phyloP scores from a whole-genome alignment of 2,888 invertebrate species.

The Marasmarcha lunaedactyla region DNA sequence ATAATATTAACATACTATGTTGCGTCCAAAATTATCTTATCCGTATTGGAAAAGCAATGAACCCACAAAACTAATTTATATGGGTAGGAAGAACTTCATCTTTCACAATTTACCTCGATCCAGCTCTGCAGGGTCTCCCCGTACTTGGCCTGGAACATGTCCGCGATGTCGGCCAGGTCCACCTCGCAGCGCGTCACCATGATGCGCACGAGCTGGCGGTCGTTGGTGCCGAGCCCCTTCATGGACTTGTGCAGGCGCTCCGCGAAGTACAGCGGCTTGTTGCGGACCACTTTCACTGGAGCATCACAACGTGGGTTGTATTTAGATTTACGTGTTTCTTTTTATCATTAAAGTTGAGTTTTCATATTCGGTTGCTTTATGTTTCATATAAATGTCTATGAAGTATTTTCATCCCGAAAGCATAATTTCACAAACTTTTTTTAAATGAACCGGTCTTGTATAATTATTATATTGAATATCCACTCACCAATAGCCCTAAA shows the following conservation, averaged over 20 bases:
- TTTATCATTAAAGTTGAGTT: no score
- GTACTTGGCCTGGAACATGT: conserved; percentile 80
- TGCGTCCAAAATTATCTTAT: no score
- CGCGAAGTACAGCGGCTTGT: conserved; percentile 87
- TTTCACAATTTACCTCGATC: conserved; percentile 80
- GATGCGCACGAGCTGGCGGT: conserved; percentile 85
- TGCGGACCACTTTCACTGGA: conserved; percentile 81
- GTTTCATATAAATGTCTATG: no score
- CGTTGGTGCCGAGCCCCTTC: conserved; percentile 92
- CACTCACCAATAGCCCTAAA: conserved; percentile 76
- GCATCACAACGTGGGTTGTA: conserved; percentile 13
- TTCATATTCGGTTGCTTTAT: no score
- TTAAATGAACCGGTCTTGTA: no score
- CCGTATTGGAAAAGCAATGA: no score
- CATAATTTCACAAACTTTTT: no score
- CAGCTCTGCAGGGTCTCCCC: conserved; percentile 83
- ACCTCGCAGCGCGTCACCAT: conserved; percentile 86
- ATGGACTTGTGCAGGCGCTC: conserved; percentile 87
- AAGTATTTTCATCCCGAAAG: no score
- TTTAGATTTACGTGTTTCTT: conserved; percentile 3
- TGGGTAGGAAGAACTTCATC: no score
- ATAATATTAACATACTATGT: no score
- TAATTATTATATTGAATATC: no score
- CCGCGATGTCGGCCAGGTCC: conserved; percentile 87
- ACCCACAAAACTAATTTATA: no score